Evolutionary conservation across 35 echinoderm and acorn worm species (phyloP).

Genomic region (Ophiothrix spiculata): DNA sequence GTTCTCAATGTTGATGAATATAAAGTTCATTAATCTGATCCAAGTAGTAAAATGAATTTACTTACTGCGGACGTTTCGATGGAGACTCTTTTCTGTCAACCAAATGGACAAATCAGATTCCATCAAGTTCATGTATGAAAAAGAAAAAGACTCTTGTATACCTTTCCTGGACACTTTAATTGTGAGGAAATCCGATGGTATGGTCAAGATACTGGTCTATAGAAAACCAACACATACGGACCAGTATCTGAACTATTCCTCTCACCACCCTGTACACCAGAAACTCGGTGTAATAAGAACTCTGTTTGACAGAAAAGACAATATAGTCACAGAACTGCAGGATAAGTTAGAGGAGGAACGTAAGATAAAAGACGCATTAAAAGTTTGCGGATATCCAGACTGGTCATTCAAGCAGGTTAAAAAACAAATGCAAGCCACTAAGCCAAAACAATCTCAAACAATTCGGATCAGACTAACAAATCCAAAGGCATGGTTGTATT

Average conservation of each 20-base stretch:
- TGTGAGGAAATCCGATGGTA: neutral
- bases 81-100: too few relatives aligned
- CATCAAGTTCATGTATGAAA: conserved; percentile 53
- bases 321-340: neutral
- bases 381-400: neutral
- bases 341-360: neutral
- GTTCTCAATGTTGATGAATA: too few relatives aligned
- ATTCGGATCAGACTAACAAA: too few relatives aligned
- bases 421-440: too few relatives aligned
- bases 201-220: neutral
- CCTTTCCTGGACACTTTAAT: conserved; percentile 23
- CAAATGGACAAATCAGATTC: too few relatives aligned
- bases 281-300: conserved; percentile 47
- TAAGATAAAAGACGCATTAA: neutral
- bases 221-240: conserved; percentile 50
- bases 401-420: too few relatives aligned
- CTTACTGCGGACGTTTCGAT: too few relatives aligned
- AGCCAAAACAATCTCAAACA: too few relatives aligned
- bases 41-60: too few relatives aligned
- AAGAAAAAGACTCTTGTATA: neutral
- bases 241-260: conserved; percentile 44
- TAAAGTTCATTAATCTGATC: too few relatives aligned
- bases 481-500: too few relatives aligned
- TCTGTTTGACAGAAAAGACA: conserved; percentile 6
- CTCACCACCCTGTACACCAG: conserved; percentile 44